These are phyloP conservation scores for Chironomus striatipennis DNA, from an alignment of 1,140 invertebrate genomes.

Conservation along the genomic window DNA sequence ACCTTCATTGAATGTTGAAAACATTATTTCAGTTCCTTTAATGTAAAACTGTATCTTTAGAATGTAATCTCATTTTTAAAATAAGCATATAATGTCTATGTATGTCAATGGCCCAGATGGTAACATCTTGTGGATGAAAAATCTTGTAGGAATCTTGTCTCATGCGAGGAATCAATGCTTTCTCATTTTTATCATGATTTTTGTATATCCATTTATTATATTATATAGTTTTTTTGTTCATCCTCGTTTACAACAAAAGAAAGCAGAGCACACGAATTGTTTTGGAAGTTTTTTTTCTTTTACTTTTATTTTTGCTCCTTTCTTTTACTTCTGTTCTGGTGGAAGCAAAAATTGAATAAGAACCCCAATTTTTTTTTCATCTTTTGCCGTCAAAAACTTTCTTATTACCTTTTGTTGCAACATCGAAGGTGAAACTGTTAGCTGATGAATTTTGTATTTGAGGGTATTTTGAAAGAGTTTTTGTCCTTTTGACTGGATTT, in stretches of 20 bases:
- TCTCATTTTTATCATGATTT: neutral
- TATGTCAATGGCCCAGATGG: neutral
- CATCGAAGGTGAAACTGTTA: neutral
- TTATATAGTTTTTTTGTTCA: neutral
- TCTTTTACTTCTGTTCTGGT: too few species aligned
- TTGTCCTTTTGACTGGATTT: too few species aligned
- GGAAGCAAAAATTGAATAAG: slow-evolving; percentile 9
- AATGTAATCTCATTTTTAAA: too few species aligned
- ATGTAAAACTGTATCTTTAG: too few species aligned
- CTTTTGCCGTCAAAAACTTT: slow-evolving; percentile 15
- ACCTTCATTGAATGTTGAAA: neutral
- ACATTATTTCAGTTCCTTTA: neutral
- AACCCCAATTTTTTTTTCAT: slow-evolving; percentile 22
- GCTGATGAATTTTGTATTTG: too few species aligned
- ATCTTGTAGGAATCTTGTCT: slow-evolving; percentile 10
- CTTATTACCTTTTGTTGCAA: neutral
- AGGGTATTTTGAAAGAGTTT: too few species aligned
- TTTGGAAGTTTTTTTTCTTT: too few species aligned
- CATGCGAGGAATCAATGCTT: slow-evolving; percentile 7
- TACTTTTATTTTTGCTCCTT: too few species aligned
- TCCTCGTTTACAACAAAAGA: neutral
- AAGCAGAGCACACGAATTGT: neutral
- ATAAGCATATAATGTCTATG: too few species aligned
- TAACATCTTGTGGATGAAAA: neutral
- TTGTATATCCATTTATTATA: neutral